Base-by-base conservation (phyloP, 2,113 vertebrate genomes). In the Mastomys coucha region DNA sequence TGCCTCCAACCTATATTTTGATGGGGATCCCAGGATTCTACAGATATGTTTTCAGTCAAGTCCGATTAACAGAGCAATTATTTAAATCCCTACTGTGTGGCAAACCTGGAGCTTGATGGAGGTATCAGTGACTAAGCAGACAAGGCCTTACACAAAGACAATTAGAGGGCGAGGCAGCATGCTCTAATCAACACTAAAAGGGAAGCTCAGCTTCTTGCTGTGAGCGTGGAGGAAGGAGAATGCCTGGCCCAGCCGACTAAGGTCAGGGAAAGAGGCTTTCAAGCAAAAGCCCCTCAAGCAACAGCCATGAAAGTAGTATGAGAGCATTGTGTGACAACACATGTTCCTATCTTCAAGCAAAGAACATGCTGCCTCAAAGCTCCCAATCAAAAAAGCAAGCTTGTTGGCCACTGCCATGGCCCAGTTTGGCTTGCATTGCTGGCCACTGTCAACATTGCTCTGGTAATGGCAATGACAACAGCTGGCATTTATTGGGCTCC, bases 131-230 rank as follows among this genome's bases (percentile, higher is more conserved):
- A 95, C 94, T 96, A 82, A 0, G 85, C 81, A 77, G 95, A 92
- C 73, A 76, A 92, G 92, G 81, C 69, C 81, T 31, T 72, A 19
- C 76, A 36, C 90, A 75, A 90, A 89, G 88, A 80, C 89, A 84
- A 89, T 97, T 92, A 97, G 81, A 94, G 86, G 80, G 72, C 86
- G 56, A 89, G 65, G 36, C 85, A 96, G 96, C 92, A 82, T 81
- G 58, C 91, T 94, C 56, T 87, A 87, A 95, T 96, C 97, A 92
- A 96, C 8, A 24, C 86, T 97, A 85, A 80, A 75, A 28, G 58
- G 76, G 73, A 89, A 89, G 94, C 92, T 51, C 24, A 0, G 91
- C 96, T 88, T 77, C 49, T 33, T 93, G 94, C 95, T 12, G 1
- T 10, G 88, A 81, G 70, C 92, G 39, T 49, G 28, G 95, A 95